These are phyloP conservation scores for Coilia nasus DNA, from an alignment of 2,797 vertebrate genomes.

Conservation along the genomic window DNA sequence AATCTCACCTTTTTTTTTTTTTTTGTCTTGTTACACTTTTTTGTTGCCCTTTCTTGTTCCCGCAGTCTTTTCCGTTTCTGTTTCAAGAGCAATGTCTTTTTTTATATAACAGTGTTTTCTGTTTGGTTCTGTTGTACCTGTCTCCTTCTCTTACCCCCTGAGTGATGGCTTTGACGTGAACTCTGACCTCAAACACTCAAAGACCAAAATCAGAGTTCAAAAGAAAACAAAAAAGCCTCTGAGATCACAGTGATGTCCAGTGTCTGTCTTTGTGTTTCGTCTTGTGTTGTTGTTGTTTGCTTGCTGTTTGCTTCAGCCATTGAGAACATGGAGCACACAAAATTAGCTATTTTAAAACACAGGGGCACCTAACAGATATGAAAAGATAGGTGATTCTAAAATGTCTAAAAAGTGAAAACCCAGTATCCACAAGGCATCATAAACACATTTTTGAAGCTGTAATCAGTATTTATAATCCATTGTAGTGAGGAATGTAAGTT, in stretches of 20 bases:
- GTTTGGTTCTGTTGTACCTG: conserved; percentile 38
- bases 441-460: too few relatives aligned
- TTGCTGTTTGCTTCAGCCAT: neutral
- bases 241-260: neutral
- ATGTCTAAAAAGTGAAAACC: neutral
- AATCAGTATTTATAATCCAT: too few relatives aligned
- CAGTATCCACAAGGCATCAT: neutral
- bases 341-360: neutral
- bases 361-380: neutral
- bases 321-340: neutral
- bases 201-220: conserved; percentile 48
- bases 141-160: conserved; percentile 28
- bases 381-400: neutral
- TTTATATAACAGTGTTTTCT: neutral
- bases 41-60: conserved; percentile 40
- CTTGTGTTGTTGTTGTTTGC: neutral
- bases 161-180: conserved; percentile 49
- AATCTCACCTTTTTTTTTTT: conserved; percentile 66
- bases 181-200: conserved; percentile 72
- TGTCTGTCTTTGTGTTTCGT: conserved; percentile 12
- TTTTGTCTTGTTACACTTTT: conserved; percentile 54
- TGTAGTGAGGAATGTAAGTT: too few relatives aligned
- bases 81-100: neutral
- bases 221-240: neutral
- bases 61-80: conserved; percentile 47